Evolutionary conservation across 2,113 vertebrate species (phyloP), one percentile per base, ranked within the genome.

Genomic region (Eulemur rufifrons): DNA sequence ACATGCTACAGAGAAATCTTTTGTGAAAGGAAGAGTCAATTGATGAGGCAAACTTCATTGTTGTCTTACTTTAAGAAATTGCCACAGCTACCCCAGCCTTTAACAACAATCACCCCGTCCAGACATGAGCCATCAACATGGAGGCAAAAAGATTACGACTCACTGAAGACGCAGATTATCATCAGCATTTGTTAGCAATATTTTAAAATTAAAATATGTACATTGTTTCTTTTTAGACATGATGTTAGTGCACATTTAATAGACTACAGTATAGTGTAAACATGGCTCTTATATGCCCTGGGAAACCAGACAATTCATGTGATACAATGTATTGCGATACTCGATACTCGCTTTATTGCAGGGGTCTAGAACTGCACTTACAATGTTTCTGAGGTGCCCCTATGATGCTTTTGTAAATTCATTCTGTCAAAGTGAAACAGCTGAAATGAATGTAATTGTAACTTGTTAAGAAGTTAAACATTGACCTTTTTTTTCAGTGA

Each of bases 381-480:
- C 42, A 32, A 9, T 47, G 15, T 76, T 42, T 47, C 42, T 76
- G 73, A 76, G 73, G 27, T 10, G 32, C 29, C 42, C 27, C 45
- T 76, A 42, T 18, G 91, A 86, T 69, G 63, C 23, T 93, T 89
- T 94, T 45, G 34, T 78, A 94, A 42, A 23, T 86, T 76, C n/a
- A 83, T 97, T 64, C 34, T 88, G 56, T 83, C 78, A 92, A 88
- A 73, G 52, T 71, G 9, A 76, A 93, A 84, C 11, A 64, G 27
- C 59, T 74, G 61, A 71, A 74, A 61, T 50, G 23, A 68, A 93
- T 27, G 18, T 61, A 69, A 10, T 73, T 89, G 29, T 78, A 54
- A 94, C 45, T 86, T 47, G 84, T 92, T 96, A 90, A 94, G 85
- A 95, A 85, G 37, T 59, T 80, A 63, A 96, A 81, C 73, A 66